These are phyloP conservation scores for Macaria liturata DNA, from an alignment of 2,888 invertebrate species.

Conservation along the genomic window DNA sequence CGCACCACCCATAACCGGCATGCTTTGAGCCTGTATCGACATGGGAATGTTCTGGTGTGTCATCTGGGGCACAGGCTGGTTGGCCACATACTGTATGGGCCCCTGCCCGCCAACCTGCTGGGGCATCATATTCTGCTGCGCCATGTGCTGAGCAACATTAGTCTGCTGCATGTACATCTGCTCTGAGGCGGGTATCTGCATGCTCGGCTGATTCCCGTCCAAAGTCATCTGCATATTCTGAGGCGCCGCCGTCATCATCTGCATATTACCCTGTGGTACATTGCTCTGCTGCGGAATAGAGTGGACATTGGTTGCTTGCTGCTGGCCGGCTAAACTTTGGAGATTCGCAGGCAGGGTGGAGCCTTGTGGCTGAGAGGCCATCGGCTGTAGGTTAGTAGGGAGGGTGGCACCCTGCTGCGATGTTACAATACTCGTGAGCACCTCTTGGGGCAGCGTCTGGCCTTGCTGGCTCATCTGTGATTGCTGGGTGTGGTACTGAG, in stretches of 20 bases:
- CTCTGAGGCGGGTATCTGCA: constrained; percentile 82
- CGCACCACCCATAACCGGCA: constrained; percentile 74
- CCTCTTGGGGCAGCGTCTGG: constrained; percentile 76
- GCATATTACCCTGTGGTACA: constrained; percentile 83
- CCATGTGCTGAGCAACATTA: constrained; percentile 73
- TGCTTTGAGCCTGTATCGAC: constrained; percentile 73
- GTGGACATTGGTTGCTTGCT: constrained; percentile 71
- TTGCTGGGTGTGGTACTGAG: constrained; percentile 78
- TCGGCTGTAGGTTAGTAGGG: constrained; percentile 71
- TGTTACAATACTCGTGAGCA: constrained; percentile 76
- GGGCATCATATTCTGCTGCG: constrained; percentile 73
- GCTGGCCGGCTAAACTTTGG: constrained; percentile 77
- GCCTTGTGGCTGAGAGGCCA: constrained; percentile 80
- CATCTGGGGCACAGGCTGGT: constrained; percentile 70
- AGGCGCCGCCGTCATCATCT: constrained; percentile 80
- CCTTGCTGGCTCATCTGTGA: constrained; percentile 77
- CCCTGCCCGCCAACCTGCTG: constrained; percentile 73
- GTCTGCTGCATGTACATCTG: constrained; percentile 77
- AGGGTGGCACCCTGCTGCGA: constrained; percentile 78
- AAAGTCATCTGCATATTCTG: constrained; percentile 82
- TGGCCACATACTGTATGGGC: constrained; percentile 74
- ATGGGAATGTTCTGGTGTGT: constrained; percentile 80
- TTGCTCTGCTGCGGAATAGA: constrained; percentile 79
- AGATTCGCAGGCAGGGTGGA: constrained; percentile 84
- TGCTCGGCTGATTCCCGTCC: constrained; percentile 80